A percentile compares a stretch with the other conserved stretches of the same genome.
Evolutionary conservation across 2,888 invertebrate species (phyloP).

Genomic region (Trachelus troglodyta): DNA sequence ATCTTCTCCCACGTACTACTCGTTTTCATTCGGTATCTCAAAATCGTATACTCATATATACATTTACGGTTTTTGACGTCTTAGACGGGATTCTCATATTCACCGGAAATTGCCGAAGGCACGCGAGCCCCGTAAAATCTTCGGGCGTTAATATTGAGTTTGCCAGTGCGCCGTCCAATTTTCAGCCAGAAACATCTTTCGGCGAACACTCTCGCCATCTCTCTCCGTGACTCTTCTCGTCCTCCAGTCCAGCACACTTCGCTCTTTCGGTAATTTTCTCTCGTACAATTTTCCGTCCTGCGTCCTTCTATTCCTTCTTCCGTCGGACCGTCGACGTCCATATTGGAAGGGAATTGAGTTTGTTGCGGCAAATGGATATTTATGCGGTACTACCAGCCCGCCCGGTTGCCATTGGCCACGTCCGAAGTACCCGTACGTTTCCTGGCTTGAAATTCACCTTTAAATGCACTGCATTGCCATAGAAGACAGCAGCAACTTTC

Average conservation of each 20-base stretch:
- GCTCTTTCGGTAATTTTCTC: conserved; percentile 27
- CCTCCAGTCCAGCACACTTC: background rate
- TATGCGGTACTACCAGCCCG: conserved; percentile 27
- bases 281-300: conserved; percentile 30
- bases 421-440: background rate
- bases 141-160: conserved; percentile 16
- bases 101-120: conserved; percentile 4
- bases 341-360: conserved; percentile 39
- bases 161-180: conserved; percentile 14
- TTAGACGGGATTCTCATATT: conserved; percentile 6
- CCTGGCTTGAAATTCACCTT: background rate
- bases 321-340: background rate
- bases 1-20: background rate
- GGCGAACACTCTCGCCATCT: background rate
- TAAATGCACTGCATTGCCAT: background rate
- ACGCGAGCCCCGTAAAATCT: conserved; percentile 17
- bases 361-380: conserved; percentile 42
- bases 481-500: background rate
- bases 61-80: background rate
- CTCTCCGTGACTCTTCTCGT: background rate
- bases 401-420: background rate
- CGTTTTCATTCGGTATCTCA: background rate
- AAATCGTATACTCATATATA: background rate
- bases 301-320: background rate
- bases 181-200: conserved; percentile 18